phyloP scores from a whole-genome alignment of 2,888 invertebrate species.

The Caenorhabditis becei region DNA sequence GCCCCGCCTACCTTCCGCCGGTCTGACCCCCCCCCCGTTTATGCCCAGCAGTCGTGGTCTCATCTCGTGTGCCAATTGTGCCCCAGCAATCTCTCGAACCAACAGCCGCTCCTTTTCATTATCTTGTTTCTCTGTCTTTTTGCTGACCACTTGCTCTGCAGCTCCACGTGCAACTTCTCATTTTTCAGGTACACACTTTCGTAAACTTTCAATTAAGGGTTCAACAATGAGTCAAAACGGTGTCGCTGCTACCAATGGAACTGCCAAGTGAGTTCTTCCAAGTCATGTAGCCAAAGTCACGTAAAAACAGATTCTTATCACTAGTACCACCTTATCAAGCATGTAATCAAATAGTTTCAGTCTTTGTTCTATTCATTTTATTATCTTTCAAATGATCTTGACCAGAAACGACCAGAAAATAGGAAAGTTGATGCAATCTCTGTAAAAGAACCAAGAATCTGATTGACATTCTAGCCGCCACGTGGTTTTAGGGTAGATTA shows the following conservation, averaged over 20 bases:
- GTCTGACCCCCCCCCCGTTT: neutral
- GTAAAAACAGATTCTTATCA: conserved; percentile 16
- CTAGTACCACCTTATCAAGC: neutral
- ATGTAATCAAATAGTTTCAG: neutral
- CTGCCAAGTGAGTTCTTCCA: conserved; percentile 8
- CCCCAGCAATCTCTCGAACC: neutral
- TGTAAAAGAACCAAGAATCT: neutral
- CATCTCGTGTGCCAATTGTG: conserved; percentile 20
- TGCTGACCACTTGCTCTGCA: conserved; percentile 1
- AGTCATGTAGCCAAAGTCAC: neutral
- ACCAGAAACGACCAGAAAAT: neutral
- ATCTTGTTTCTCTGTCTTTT: conserved; percentile 1
- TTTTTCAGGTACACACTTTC: conserved; percentile 2
- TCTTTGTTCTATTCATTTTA: too few species aligned
- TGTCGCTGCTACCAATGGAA: conserved; percentile 18
- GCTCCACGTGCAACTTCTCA: neutral
- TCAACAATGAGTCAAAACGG: conserved; percentile 44
- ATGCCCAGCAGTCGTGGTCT: conserved; percentile 32
- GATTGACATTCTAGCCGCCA: neutral
- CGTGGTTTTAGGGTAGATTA: neutral
- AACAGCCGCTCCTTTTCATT: conserved; percentile 8
- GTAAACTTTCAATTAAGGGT: neutral
- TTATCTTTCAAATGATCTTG: neutral
- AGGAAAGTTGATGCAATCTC: neutral
- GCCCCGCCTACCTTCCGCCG: conserved; percentile 5